Conservation (phyloP, 2,888 invertebrate species). For the Meta bourneti region DNA sequence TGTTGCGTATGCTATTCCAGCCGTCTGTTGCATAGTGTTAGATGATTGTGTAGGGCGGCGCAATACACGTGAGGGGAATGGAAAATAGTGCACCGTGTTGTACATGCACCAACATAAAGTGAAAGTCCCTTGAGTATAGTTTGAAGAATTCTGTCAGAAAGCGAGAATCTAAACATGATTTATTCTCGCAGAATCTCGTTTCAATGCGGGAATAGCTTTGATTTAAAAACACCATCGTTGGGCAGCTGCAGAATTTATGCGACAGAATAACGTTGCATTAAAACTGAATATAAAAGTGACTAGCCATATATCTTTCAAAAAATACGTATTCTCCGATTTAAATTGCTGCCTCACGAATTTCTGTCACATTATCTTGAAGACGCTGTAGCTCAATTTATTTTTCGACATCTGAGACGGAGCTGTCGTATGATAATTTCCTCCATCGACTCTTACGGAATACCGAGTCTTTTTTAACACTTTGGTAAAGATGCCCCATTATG, state of each 20-base stretch:
- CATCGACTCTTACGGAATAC: neutral
- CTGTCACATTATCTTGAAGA: neutral
- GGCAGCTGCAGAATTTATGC: conserved; percentile 10
- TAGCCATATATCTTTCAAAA: conserved; percentile 1
- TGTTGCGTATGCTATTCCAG: neutral
- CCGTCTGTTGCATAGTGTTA: neutral
- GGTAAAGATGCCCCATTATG: neutral
- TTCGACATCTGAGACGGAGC: neutral
- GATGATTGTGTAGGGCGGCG: neutral
- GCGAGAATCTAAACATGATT: conserved; percentile 45
- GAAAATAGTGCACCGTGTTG: neutral
- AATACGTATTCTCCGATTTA: neutral
- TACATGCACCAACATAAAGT: neutral
- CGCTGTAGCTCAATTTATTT: neutral
- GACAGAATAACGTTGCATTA: conserved; percentile 18
- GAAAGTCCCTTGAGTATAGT: neutral
- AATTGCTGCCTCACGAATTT: neutral
- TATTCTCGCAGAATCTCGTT: conserved; percentile 40
- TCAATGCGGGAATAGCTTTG: conserved; percentile 36
- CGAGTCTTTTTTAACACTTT: neutral
- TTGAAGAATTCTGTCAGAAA: conserved; percentile 46
- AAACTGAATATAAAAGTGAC: neutral
- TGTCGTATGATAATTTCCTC: neutral
- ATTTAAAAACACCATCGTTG: conserved; percentile 52
- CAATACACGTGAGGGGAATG: neutral